Conservation (phyloP, 2,113 vertebrate species). For the Scytalopus superciliaris region DNA sequence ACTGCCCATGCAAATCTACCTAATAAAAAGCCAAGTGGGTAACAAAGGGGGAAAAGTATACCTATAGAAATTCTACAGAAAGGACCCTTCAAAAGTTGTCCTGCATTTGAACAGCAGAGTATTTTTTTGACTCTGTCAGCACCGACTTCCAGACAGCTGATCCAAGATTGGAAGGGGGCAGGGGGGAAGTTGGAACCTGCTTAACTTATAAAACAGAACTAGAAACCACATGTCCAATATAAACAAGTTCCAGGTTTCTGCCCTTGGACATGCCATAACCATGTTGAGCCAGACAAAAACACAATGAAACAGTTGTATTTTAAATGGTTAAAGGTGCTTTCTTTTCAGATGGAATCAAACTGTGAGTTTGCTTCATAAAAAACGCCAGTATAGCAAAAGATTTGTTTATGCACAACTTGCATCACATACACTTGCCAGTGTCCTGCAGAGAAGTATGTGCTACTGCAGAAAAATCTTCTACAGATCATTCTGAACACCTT, state of each 20-base stretch:
- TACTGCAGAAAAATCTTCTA: background rate
- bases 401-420: background rate
- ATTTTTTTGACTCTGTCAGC: slow-evolving; percentile 2
- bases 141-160: slow-evolving; percentile 52
- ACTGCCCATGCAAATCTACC: slow-evolving; percentile 15
- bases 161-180: slow-evolving; percentile 18
- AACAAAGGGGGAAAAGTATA: slow-evolving; percentile 9
- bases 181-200: background rate
- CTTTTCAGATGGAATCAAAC: background rate
- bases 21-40: background rate
- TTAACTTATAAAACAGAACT: slow-evolving; percentile 60
- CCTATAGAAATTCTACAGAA: background rate
- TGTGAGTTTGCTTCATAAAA: background rate
- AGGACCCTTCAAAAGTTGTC: slow-evolving; percentile 7
- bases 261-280: slow-evolving; percentile 21
- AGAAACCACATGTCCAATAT: slow-evolving; percentile 42
- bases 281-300: slow-evolving; percentile 42
- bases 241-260: slow-evolving; percentile 46
- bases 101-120: slow-evolving; percentile 17
- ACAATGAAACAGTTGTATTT: slow-evolving; percentile 10
- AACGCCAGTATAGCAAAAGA: background rate
- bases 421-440: background rate
- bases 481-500: background rate
- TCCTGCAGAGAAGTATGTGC: background rate
- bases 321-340: slow-evolving; percentile 12